Evolutionary conservation across 53 echinoderm and acorn worm genomes (phyloP), one percentile per base, ranked within the genome.

Genomic region (Holothuria scabra): DNA sequence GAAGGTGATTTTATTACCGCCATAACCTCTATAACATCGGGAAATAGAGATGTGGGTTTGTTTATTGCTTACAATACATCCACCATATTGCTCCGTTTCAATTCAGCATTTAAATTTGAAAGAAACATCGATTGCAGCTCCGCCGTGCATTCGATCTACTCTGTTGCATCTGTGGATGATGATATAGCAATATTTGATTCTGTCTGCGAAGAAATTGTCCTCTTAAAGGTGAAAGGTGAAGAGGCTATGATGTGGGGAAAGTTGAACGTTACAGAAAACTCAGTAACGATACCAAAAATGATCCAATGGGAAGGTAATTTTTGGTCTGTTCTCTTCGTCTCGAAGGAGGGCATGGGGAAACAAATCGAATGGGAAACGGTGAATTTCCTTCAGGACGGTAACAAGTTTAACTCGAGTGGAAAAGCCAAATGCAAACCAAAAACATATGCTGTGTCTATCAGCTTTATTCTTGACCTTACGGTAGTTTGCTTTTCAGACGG

Each of bases 401-500:
- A 8, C n/a, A 26, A 49, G 24, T 75, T 38, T 21, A 28, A n/a
- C 26, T 75, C 49, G 4, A 52, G 22, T 48, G 23, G 14, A n/a
- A 37, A 18, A 10, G 68, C 12, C 34, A 68, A 22, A 37, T 68
- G 68, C 22, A 34, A 20, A n/a, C 35, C 68, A 12, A 52, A 18
- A 48, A 75, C 75, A 75, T 28, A 41, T 16, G 75, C 52, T 8
- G 75, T 18, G 3, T 75, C 75, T 12, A 75, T 75, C 12, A 75
- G 75, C 28, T 75, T 75, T 25, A 48, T 75, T 75, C 35, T 22
- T 38, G 56, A 75, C 23, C 75, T 48, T 12, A 23, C 75, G 21
- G 48, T 75, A 28, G 56, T 75, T 44, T 75, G 75, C 28, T 75
- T 75, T 44, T 12, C 75, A 23, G 46, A 75, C 75, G 75, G 75